Conservation (phyloP, 1,140 invertebrate species). For the Paramacrobiotus metropolitanus region DNA sequence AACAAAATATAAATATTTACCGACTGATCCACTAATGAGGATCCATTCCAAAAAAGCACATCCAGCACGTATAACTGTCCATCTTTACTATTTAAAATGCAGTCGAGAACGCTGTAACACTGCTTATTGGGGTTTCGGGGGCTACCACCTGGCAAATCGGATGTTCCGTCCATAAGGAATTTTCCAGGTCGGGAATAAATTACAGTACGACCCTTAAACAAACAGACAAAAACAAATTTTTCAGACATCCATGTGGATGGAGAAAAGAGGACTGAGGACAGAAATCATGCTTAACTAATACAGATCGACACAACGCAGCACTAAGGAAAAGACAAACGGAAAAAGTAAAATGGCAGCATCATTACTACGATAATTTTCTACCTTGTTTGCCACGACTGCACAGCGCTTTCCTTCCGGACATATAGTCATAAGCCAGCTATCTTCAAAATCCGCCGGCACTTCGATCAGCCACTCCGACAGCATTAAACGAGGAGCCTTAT, state of each 20-base stretch:
- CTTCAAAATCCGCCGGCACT: constrained; percentile 45
- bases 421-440: constrained; percentile 53
- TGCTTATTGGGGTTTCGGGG: background rate
- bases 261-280: too few relatives aligned
- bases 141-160: constrained; percentile 49
- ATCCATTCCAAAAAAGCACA: constrained; percentile 52
- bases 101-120: constrained; percentile 38
- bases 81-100: constrained; percentile 38
- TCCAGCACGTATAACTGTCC: constrained; percentile 52
- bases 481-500: constrained; percentile 36
- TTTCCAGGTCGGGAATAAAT: constrained; percentile 43
- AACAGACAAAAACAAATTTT: too few relatives aligned
- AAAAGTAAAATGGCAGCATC: too few relatives aligned
- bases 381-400: constrained; percentile 45
- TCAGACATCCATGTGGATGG: too few relatives aligned
- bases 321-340: constrained; percentile 9
- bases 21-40: constrained; percentile 48
- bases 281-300: too few relatives aligned
- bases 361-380: constrained; percentile 24
- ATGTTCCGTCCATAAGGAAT: constrained; percentile 31
- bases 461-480: constrained; percentile 75
- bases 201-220: constrained; percentile 42
- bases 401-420: constrained; percentile 55
- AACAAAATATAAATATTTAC: constrained; percentile 25
- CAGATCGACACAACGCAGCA: too few relatives aligned